Conservation (phyloP, 2,888 invertebrate species). For the Crepidodera aurea region DNA sequence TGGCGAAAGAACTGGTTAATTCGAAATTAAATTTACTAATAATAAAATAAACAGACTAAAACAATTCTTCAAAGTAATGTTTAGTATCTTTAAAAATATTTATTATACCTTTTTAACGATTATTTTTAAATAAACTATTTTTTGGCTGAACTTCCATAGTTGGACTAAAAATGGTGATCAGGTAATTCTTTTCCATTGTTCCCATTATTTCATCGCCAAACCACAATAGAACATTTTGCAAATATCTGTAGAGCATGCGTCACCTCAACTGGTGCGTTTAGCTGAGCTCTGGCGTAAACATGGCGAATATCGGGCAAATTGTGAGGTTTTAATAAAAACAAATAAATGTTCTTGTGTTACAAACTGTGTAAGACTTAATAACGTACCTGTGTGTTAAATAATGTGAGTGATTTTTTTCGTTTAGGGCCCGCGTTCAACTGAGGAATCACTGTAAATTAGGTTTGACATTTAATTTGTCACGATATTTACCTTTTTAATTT, state of each 20-base stretch:
- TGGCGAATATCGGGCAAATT: conserved; percentile 47
- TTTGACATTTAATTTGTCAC: conserved; percentile 43
- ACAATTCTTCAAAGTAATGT: too few relatives aligned
- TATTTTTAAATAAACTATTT: too few relatives aligned
- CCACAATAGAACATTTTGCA: conserved; percentile 20
- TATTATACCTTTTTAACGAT: too few relatives aligned
- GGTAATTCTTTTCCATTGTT: too few relatives aligned
- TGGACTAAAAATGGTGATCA: conserved; percentile 7
- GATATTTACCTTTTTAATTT: conserved; percentile 42
- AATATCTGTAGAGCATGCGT: conserved; percentile 22
- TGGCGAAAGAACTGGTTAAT: too few relatives aligned
- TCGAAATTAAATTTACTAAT: too few relatives aligned
- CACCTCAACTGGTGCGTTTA: conserved; percentile 36
- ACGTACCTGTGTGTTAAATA: conserved; percentile 40
- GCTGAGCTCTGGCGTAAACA: conserved; percentile 46
- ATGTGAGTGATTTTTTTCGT: conserved; percentile 42
- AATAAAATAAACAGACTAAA: too few relatives aligned
- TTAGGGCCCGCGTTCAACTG: conserved; percentile 14
- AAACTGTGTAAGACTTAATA: conserved; percentile 40
- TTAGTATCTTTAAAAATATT: too few relatives aligned
- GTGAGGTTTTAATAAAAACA: conserved; percentile 47
- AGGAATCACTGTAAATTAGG: conserved; percentile 20
- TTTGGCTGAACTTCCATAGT: too few relatives aligned
- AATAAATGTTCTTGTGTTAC: conserved; percentile 43
- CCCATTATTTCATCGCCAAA: too few relatives aligned